Evolutionary conservation across 2,797 vertebrate genomes (phyloP), one percentile per base, ranked within the genome.

Genomic region (Notolabrus celidotus): DNA sequence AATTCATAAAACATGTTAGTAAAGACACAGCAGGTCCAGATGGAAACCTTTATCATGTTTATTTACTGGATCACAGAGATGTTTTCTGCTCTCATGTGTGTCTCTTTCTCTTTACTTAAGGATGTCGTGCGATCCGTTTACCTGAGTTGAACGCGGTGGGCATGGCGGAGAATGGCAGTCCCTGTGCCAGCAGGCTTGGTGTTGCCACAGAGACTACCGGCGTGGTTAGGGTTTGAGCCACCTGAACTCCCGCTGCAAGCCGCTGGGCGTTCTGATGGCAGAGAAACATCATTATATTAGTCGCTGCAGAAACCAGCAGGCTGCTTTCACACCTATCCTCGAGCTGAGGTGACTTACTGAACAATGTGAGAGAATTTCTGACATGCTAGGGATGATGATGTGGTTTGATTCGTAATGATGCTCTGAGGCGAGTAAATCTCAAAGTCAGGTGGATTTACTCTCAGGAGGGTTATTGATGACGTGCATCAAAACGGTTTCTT

Each of bases 131-230:
- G 56, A 61, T 29, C 1, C 12, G 36, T 12, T 95, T 74, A 99
- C 98, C 97, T 96, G 98, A 96, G 93, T 97, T 99, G 95, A 99
- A 99, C 0, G 97, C 96, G 0, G 97, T 98, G 67, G 96, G 94
- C 97, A 99, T 99, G 80, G 96, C 97, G 0, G 97, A 98, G 92
- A 99, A 99, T 39, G 97, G 97, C 92, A 93, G 86, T 41, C 92
- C 92, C 78, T 93, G 92, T 11, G 96, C 96, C 94, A 99, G 94
- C 82, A 99, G 93, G 83, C 97, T 98, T 0, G 98, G 98, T 0
- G 97, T 98, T 36, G 98, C 96, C 89, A 99, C 96, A 0, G 98
- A 99, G 57, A 99, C 98, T 56, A 99, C 97, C 0, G 97, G 98
- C 0, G 98, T 99, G 90, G 96, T 99, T 77, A 99, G 94, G 2